These are phyloP conservation scores for Ischnura elegans DNA, from an alignment of 2,888 invertebrate genomes.

Conservation along the genomic window DNA sequence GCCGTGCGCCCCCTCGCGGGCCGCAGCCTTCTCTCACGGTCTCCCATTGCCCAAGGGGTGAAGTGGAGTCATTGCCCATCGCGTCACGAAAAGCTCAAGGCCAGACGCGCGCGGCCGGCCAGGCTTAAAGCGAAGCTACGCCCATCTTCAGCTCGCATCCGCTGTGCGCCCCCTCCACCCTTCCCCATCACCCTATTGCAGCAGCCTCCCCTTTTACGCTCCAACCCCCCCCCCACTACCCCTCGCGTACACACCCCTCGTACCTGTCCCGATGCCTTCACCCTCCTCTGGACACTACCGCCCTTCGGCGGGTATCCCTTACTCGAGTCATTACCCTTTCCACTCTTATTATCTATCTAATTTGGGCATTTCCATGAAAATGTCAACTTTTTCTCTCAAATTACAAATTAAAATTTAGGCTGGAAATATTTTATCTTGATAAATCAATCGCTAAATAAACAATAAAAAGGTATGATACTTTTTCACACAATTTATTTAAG, in stretches of 20 bases:
- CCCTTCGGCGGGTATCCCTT: too few species aligned
- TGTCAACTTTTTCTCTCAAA: too few species aligned
- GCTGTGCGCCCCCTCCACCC: neutral
- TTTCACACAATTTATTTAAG: too few species aligned
- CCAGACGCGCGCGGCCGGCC: conserved; percentile 57
- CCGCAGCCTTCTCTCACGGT: conserved; percentile 56
- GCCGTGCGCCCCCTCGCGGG: neutral
- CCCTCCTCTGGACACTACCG: neutral
- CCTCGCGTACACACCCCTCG: neutral
- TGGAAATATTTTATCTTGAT: too few species aligned
- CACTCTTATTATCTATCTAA: too few species aligned
- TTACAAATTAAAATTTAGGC: too few species aligned
- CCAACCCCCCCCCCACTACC: neutral
- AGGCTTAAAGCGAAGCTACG: conserved; percentile 59
- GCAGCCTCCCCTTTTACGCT: too few species aligned
- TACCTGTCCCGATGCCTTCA: neutral
- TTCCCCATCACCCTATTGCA: neutral
- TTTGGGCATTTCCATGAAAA: too few species aligned
- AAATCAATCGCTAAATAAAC: too few species aligned
- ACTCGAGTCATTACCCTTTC: too few species aligned
- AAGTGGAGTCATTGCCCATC: conserved; percentile 67
- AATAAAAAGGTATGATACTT: too few species aligned
- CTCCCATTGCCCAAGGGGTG: conserved; percentile 64
- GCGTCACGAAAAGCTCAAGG: conserved; percentile 67
- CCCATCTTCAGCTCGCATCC: conserved; percentile 32